Conservation (phyloP, 2,113 vertebrate species). For the Phycodurus eques region DNA sequence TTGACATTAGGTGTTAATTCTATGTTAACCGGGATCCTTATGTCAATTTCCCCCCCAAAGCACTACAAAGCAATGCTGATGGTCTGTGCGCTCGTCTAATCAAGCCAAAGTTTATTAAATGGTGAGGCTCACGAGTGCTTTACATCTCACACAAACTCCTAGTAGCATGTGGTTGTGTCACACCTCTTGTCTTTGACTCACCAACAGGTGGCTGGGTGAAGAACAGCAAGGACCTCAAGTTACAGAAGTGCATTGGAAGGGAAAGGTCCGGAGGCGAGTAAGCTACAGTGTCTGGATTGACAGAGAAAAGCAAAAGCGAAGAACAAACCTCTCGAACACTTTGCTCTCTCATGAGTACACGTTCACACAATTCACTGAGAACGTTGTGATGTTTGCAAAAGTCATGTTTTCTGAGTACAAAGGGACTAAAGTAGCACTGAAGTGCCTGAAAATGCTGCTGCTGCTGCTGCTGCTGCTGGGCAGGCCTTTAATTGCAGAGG, state of each 20-base stretch:
- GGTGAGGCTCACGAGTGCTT: constrained; percentile 73
- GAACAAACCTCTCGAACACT: too few relatives aligned
- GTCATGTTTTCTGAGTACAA: constrained; percentile 94
- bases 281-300: not conserved
- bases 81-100: constrained; percentile 92
- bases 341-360: not conserved
- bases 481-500: constrained; percentile 93
- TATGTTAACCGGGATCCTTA: not conserved
- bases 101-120: constrained; percentile 91
- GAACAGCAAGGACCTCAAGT: constrained; percentile 87
- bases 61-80: constrained; percentile 92
- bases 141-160: not conserved
- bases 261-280: constrained; percentile 92
- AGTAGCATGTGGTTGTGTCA: not conserved
- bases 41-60: constrained; percentile 50
- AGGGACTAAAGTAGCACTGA: constrained; percentile 92
- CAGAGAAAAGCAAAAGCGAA: too few relatives aligned
- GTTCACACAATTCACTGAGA: not conserved
- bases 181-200: constrained; percentile 11
- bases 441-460: constrained; percentile 94
- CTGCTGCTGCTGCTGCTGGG: constrained; percentile 77
- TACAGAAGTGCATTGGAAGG: constrained; percentile 90
- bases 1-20: too few relatives aligned
- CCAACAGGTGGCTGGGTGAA: constrained; percentile 88
- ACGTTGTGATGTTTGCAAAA: constrained; percentile 68